Evolutionary conservation across 2,797 vertebrate species (phyloP).

Genomic region (Sphenodon punctatus): DNA sequence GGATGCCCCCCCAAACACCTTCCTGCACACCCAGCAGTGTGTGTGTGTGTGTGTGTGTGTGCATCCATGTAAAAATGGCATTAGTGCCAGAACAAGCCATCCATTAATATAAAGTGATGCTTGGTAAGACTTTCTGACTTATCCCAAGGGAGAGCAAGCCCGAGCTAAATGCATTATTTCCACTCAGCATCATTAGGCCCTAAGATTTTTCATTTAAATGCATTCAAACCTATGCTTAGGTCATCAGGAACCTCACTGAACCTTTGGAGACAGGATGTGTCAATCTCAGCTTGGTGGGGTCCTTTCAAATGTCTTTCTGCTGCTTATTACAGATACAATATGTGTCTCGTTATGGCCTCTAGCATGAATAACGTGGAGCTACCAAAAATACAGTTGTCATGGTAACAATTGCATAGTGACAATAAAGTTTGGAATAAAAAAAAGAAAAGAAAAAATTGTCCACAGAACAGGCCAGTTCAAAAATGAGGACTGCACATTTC

Average conservation of each 20-base stretch:
- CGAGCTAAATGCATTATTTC: neutral
- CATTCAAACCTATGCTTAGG: conserved; percentile 18
- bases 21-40: no score
- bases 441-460: neutral
- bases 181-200: neutral
- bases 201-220: conserved; percentile 15
- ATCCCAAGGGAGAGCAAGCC: neutral
- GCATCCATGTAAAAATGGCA: no score
- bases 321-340: conserved; percentile 31
- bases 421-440: neutral
- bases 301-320: conserved; percentile 11
- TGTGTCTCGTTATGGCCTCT: conserved; percentile 35
- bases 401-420: conserved; percentile 17
- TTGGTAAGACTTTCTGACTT: neutral
- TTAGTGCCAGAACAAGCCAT: conserved; percentile 1
- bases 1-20: no score
- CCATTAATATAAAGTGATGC: conserved; percentile 13
- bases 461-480: conserved; percentile 11
- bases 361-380: conserved; percentile 53
- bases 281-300: conserved; percentile 14
- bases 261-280: conserved; percentile 7
- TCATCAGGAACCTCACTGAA: neutral
- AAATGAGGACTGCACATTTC: neutral
- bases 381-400: conserved; percentile 48
- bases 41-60: no score